phyloP scores from a whole-genome alignment of 2,888 invertebrate genomes.

The Lithophane socia region DNA sequence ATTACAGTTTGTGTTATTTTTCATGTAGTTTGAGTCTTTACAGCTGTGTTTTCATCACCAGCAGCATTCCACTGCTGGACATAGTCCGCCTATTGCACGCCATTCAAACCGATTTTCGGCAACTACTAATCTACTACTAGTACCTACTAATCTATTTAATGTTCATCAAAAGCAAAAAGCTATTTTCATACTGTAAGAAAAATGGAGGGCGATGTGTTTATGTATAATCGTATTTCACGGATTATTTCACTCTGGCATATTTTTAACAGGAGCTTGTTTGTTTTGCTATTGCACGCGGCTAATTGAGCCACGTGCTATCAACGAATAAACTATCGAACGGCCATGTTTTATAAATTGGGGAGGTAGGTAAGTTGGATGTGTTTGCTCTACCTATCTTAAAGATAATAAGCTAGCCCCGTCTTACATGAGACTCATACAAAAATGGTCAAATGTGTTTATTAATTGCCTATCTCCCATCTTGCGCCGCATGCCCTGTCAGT shows the following conservation, averaged over 20 bases:
- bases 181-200: constrained; percentile 4
- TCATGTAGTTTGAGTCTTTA: neutral
- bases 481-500: neutral
- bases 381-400: neutral
- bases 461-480: neutral
- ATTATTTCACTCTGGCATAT: constrained; percentile 21
- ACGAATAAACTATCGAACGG: neutral
- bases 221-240: neutral
- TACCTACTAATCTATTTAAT: neutral
- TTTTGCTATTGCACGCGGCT: constrained; percentile 11
- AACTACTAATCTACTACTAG: too few relatives aligned
- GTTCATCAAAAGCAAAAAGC: neutral
- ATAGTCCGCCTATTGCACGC: too few relatives aligned
- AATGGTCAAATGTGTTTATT: neutral
- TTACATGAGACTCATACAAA: neutral
- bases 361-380: neutral
- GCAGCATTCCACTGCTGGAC: neutral
- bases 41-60: neutral
- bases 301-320: constrained; percentile 16
- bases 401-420: neutral
- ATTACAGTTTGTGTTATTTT: neutral
- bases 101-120: too few relatives aligned
- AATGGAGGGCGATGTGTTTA: constrained; percentile 7
- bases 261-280: constrained; percentile 20
- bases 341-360: neutral